A percentile compares a stretch with the other conserved stretches of the same genome.
These are phyloP conservation scores for Catocala fraxini DNA, from an alignment of 2,888 invertebrate genomes.

Conservation along the genomic window DNA sequence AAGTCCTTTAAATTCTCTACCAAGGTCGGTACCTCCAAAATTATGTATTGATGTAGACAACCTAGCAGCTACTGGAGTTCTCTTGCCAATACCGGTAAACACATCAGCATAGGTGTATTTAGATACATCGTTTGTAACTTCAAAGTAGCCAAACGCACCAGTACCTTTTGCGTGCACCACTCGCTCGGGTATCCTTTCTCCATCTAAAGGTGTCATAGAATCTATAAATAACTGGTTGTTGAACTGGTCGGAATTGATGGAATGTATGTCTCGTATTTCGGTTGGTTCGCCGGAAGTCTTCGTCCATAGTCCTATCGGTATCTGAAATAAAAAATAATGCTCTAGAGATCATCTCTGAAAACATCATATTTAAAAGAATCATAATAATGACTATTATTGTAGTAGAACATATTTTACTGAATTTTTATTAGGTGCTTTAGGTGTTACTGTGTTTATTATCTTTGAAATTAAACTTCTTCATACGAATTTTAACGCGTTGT, in stretches of 20 bases:
- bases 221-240: conserved; percentile 86
- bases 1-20: conserved; percentile 72
- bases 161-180: conserved; percentile 97
- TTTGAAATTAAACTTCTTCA: too few relatives aligned
- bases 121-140: conserved; percentile 93
- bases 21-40: conserved; percentile 88
- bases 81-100: conserved; percentile 87
- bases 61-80: conserved; percentile 86
- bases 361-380: too few relatives aligned
- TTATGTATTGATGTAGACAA: conserved; percentile 89
- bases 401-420: too few relatives aligned
- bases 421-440: too few relatives aligned
- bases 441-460: too few relatives aligned
- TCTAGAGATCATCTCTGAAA: background rate
- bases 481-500: too few relatives aligned
- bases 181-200: conserved; percentile 94
- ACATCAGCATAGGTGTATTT: conserved; percentile 88
- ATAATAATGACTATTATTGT: too few relatives aligned
- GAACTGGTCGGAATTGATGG: conserved; percentile 56
- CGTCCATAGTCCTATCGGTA: conserved; percentile 71
- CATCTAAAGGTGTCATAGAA: conserved; percentile 92
- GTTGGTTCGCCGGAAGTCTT: conserved; percentile 93
- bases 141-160: conserved; percentile 93
- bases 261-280: conserved; percentile 86
- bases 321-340: conserved; percentile 34